These are phyloP conservation scores for Stomatorhinus walkeri DNA, from an alignment of 2,797 vertebrate species.

Conservation along the genomic window DNA sequence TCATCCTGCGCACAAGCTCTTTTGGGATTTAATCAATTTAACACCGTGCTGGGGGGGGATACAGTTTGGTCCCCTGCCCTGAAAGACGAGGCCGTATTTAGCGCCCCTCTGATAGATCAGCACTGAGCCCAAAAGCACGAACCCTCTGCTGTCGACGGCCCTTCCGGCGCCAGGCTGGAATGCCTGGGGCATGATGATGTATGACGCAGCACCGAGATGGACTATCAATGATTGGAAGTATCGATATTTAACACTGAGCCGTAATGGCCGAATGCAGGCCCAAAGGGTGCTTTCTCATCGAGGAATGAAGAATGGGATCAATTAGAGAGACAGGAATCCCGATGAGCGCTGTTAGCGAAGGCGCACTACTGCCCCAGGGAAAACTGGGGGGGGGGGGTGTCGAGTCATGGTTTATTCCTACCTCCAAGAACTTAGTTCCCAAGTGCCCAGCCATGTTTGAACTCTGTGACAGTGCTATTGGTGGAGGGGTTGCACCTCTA, in stretches of 20 bases:
- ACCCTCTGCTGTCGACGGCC: neutral
- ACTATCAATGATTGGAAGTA: constrained; percentile 50
- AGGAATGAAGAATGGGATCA: constrained; percentile 44
- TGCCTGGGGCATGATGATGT: neutral
- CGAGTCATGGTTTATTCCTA: too few relatives aligned
- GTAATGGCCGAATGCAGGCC: constrained; percentile 38
- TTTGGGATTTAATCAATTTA: neutral
- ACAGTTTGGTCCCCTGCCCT: neutral
- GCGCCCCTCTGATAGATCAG: neutral
- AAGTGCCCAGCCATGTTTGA: neutral
- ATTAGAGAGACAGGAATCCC: constrained; percentile 44
- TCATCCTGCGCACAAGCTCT: neutral
- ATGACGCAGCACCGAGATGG: constrained; percentile 30
- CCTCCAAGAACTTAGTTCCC: neutral
- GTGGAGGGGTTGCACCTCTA: neutral
- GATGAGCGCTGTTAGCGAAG: constrained; percentile 33
- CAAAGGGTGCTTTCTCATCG: constrained; percentile 35
- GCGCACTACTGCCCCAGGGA: constrained; percentile 21
- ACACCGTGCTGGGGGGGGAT: neutral
- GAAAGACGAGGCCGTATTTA: neutral
- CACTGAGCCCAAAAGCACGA: neutral
- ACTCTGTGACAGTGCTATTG: neutral
- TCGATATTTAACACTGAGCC: constrained; percentile 42
- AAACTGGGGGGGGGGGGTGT: neutral
- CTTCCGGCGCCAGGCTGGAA: neutral